Evolutionary conservation across 1,140 invertebrate species (phyloP).

Genomic region (Zaprionus inermis): DNA sequence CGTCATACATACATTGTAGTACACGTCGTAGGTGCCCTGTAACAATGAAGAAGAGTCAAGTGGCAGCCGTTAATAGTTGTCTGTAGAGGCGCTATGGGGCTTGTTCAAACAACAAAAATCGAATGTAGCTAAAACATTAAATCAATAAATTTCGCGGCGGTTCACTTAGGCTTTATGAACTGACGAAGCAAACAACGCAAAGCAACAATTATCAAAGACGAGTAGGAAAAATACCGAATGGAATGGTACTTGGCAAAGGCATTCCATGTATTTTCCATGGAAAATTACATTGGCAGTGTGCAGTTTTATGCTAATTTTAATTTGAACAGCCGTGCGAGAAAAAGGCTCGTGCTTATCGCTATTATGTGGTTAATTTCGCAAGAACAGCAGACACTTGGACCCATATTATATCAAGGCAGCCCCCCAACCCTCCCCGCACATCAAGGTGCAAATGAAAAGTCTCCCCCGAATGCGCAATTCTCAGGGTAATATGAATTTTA

Average conservation of each 20-base stretch:
- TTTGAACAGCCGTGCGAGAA: slow-evolving; percentile 74
- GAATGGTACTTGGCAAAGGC: slow-evolving; percentile 15
- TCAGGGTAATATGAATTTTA: background rate
- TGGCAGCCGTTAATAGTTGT: slow-evolving; percentile 67
- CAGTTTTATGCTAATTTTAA: slow-evolving; percentile 76
- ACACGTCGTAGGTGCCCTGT: slow-evolving; percentile 46
- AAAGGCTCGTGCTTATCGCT: slow-evolving; percentile 66
- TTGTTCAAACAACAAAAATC: slow-evolving; percentile 59
- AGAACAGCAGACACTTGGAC: background rate
- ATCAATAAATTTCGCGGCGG: slow-evolving; percentile 71
- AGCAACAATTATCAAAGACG: slow-evolving; percentile 16
- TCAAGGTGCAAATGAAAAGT: slow-evolving; percentile 7
- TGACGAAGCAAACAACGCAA: slow-evolving; percentile 17
- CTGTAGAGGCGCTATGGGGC: slow-evolving; percentile 65
- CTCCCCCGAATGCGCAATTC: slow-evolving; percentile 4
- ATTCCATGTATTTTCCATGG: slow-evolving; percentile 72
- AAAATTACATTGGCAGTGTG: slow-evolving; percentile 69
- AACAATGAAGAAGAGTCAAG: slow-evolving; percentile 66
- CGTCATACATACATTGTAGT: background rate
- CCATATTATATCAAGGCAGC: slow-evolving; percentile 12
- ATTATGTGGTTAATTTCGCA: slow-evolving; percentile 41
- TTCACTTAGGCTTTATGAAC: slow-evolving; percentile 44
- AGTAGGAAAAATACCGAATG: slow-evolving; percentile 37
- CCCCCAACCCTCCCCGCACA: background rate
- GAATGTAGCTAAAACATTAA: slow-evolving; percentile 76